Evolutionary conservation across 2,888 invertebrate species (phyloP).

Genomic region (Drosophila neutralis): DNA sequence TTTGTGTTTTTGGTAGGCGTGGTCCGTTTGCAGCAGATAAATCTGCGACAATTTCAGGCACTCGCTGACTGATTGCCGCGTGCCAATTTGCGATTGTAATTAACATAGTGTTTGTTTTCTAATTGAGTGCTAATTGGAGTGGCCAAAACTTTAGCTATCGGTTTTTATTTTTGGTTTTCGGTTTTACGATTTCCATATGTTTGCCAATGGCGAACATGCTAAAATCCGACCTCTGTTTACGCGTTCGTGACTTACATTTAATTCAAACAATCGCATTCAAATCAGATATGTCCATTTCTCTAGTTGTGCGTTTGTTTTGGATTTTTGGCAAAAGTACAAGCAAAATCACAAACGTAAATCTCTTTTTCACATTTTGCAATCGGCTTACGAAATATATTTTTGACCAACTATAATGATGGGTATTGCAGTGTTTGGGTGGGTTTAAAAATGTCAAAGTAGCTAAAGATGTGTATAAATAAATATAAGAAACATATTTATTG

Average conservation of each 20-base stretch:
- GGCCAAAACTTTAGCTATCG: constrained; percentile 24
- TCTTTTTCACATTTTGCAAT: constrained; percentile 42
- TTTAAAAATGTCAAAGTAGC: background rate
- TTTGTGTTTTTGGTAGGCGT: constrained; percentile 18
- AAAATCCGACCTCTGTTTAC: constrained; percentile 61
- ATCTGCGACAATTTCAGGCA: constrained; percentile 61
- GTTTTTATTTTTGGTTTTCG: constrained; percentile 14
- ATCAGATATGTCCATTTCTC: constrained; percentile 59
- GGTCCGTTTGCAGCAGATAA: constrained; percentile 40
- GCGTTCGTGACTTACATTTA: constrained; percentile 77
- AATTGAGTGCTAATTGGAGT: constrained; percentile 75
- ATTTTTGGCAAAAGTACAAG: constrained; percentile 25
- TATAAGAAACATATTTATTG: background rate
- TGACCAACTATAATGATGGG: constrained; percentile 1
- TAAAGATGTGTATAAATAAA: background rate
- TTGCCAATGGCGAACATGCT: constrained; percentile 55
- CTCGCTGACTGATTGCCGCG: constrained; percentile 28
- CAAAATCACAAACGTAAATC: constrained; percentile 32
- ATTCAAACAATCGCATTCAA: constrained; percentile 69
- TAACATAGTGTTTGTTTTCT: constrained; percentile 72
- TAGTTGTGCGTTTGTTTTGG: constrained; percentile 18
- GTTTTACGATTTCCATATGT: constrained; percentile 22
- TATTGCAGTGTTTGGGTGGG: background rate
- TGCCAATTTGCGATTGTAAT: constrained; percentile 58
- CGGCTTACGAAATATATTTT: constrained; percentile 29